These are phyloP conservation scores for Drosophila navojoa DNA, from an alignment of 1,140 invertebrate species.

Conservation along the genomic window DNA sequence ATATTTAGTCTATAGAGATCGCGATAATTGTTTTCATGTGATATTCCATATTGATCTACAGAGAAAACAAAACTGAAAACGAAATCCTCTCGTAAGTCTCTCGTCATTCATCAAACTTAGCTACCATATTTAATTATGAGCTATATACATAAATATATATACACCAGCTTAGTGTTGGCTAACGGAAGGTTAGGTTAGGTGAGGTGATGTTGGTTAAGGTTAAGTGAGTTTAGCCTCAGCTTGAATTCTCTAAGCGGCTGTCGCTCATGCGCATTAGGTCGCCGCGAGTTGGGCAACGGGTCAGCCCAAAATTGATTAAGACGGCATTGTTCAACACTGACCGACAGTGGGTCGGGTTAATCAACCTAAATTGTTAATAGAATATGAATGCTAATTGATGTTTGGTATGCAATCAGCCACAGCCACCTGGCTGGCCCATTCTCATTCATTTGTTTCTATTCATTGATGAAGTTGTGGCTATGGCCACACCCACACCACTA, in stretches of 20 bases:
- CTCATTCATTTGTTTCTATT: constrained; percentile 71
- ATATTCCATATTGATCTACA: too few relatives aligned
- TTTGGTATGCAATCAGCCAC: constrained; percentile 49
- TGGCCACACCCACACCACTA: constrained; percentile 43
- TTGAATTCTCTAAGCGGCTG: too few relatives aligned
- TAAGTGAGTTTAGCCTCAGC: not conserved
- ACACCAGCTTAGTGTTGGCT: not conserved
- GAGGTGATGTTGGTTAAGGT: constrained; percentile 1
- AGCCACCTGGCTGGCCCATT: constrained; percentile 74
- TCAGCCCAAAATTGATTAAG: constrained; percentile 13
- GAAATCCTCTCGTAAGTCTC: too few relatives aligned
- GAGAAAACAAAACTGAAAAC: too few relatives aligned
- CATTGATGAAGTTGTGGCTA: constrained; percentile 67
- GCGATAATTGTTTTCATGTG: too few relatives aligned
- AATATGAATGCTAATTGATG: constrained; percentile 49
- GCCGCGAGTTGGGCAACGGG: not conserved
- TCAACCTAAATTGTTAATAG: constrained; percentile 25
- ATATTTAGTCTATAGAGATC: too few relatives aligned
- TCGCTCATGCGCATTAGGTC: not conserved
- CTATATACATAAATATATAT: not conserved
- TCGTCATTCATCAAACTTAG: not conserved
- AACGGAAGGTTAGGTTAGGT: not conserved
- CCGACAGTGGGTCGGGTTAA: constrained; percentile 23
- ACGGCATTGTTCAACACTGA: constrained; percentile 1
- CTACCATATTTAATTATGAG: not conserved